Evolutionary conservation across 2,797 vertebrate genomes (phyloP).

Genomic region (Pelodytes ibericus): DNA sequence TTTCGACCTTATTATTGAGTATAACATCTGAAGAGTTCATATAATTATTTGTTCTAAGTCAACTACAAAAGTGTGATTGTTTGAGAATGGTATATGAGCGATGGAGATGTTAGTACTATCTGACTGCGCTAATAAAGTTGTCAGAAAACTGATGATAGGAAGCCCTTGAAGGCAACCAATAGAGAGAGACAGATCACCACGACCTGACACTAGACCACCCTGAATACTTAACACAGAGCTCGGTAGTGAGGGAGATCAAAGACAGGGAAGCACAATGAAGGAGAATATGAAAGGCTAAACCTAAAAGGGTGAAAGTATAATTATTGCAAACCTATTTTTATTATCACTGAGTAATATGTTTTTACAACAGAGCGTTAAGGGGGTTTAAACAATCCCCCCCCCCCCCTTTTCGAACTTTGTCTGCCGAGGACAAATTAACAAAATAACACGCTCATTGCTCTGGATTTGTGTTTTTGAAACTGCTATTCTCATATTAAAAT

Average conservation of each 20-base stretch:
- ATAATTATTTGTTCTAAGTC: conserved; percentile 79
- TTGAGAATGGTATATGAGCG: conserved; percentile 68
- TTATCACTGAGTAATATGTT: not conserved
- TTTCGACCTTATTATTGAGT: conserved; percentile 74
- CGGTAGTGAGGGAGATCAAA: conserved; percentile 81
- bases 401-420: too few species aligned
- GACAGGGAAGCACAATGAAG: conserved; percentile 72
- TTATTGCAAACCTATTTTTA: conserved; percentile 5
- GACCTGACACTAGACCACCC: conserved; percentile 92
- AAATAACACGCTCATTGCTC: too few species aligned
- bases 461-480: too few species aligned
- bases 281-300: conserved; percentile 72
- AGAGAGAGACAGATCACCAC: conserved; percentile 77
- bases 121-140: conserved; percentile 90
- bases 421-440: too few species aligned
- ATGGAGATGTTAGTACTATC: conserved; percentile 67
- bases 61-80: conserved; percentile 73
- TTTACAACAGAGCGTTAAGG: too few species aligned
- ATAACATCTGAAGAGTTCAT: conserved; percentile 73
- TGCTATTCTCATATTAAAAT: too few species aligned
- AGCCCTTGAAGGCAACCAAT: conserved; percentile 81
- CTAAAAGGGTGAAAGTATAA: conserved; percentile 35
- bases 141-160: conserved; percentile 85
- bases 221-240: conserved; percentile 71
- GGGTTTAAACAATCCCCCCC: too few species aligned